Base-by-base conservation (phyloP, 2,888 invertebrate genomes). In the Nephrotoma flavescens region DNA sequence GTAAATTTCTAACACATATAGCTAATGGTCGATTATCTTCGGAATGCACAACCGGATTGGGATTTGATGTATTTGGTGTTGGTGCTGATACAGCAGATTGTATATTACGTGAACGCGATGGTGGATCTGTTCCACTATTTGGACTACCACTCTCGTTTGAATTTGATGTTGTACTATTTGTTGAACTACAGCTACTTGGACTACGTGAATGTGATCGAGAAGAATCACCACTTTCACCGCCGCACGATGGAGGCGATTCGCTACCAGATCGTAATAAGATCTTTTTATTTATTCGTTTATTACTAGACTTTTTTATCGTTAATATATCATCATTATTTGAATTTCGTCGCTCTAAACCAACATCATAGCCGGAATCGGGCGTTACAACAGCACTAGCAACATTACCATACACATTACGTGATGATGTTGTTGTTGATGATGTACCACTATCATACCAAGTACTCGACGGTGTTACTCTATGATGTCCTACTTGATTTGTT, bases 1-100 rank as follows among this genome's bases (percentile, higher is more conserved):
- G 97, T 90, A 98, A 93, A 92, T 97, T 97, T 90, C 96, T 94
- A 89, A 98, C 97, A 92, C 97, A 97, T 91, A 97, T 97, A 88
- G 97, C 97, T 89, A 97, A 92, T 87, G 97, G 97, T 90, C 97
- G 94, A 89, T 95, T 93, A 89, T 92, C 92, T 89, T 92, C 92
- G 89, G 92, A 91, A 90, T 92, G 92, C 88, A 92, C 92, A 89
- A 91, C 91, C 86, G 91, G 91, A 90, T 91, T 92, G 89, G 89
- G 85, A 89, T 88, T 87, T 83, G 87, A 86, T 19, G 85, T 57
- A 52, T 86, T 87, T 71, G 88, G 86, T 44, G 87, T 86, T 19
- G 87, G 87, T 11, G 86, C 87, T n/a, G 88, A 86, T 88, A 88
- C 88, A 88, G 88, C 89, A 90, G 92, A 92, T 91, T 92, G 92